Percentiles rank a stretch among this genome's conserved stretches.
Conservation (phyloP, 2,113 vertebrate species). For the Sinosuthora webbiana region DNA sequence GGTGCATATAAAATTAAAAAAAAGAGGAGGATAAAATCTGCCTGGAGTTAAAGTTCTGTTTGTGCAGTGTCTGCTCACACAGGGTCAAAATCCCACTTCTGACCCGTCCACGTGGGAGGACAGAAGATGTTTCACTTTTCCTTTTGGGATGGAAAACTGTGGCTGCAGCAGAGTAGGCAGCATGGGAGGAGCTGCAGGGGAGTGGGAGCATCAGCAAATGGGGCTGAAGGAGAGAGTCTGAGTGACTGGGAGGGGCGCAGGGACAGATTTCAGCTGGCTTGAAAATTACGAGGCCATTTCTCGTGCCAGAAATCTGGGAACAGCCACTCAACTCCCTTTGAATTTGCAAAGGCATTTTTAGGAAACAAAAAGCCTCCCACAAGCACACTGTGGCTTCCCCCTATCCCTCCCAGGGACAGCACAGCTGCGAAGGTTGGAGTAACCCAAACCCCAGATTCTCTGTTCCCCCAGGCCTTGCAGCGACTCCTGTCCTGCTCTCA, state of each 20-base stretch:
- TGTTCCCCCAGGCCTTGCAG: not conserved
- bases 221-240: not conserved
- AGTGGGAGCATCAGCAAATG: not conserved
- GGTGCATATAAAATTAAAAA: not conserved
- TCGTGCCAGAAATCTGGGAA: not conserved
- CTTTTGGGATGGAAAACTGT: not conserved
- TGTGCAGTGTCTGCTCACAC: not conserved
- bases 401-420: not conserved
- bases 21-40: not conserved
- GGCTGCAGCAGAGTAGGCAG: not conserved
- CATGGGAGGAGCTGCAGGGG: not conserved
- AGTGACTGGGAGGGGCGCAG: not conserved
- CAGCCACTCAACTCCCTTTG: not conserved
- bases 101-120: rapidly evolving
- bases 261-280: not conserved
- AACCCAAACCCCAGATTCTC: not conserved
- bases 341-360: not conserved
- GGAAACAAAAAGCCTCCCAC: not conserved
- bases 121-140: not conserved
- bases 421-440: not conserved
- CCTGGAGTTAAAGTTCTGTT: not conserved
- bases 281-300: not conserved
- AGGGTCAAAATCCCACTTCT: not conserved
- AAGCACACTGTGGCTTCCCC: not conserved
- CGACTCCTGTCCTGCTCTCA: not conserved